phyloP scores from a whole-genome alignment of 2,113 vertebrate species.

The Aramus guarauna region DNA sequence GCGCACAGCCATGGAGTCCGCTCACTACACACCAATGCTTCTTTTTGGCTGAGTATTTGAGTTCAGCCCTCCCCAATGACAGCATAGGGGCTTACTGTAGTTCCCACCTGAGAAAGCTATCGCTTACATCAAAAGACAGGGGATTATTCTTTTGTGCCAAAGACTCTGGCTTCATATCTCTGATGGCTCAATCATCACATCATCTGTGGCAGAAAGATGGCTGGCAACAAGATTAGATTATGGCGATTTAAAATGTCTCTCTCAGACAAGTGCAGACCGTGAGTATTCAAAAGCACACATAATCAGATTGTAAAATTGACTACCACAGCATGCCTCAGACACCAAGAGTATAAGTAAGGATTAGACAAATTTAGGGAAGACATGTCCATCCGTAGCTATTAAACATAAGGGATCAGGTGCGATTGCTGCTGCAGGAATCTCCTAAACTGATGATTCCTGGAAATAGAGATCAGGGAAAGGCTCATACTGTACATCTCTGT shows the following conservation, averaged over 20 bases:
- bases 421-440: not conserved
- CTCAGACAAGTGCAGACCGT: not conserved
- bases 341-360: not conserved
- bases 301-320: slow-evolving; percentile 29
- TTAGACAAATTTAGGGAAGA: not conserved
- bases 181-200: not conserved
- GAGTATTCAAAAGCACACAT: slow-evolving; percentile 11
- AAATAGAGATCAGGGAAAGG: not conserved
- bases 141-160: not conserved
- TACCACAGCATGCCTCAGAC: not conserved
- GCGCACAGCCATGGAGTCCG: not conserved
- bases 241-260: not conserved
- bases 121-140: not conserved
- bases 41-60: not conserved
- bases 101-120: not conserved
- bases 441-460: not conserved
- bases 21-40: not conserved
- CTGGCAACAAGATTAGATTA: slow-evolving; percentile 35
- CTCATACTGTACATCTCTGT: not conserved
- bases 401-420: not conserved
- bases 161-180: not conserved
- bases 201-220: not conserved
- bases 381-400: not conserved
- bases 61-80: not conserved
- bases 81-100: not conserved